These are phyloP conservation scores for Poeciliopsis occidentalis DNA, from an alignment of 2,113 vertebrate genomes.

Conservation along the genomic window DNA sequence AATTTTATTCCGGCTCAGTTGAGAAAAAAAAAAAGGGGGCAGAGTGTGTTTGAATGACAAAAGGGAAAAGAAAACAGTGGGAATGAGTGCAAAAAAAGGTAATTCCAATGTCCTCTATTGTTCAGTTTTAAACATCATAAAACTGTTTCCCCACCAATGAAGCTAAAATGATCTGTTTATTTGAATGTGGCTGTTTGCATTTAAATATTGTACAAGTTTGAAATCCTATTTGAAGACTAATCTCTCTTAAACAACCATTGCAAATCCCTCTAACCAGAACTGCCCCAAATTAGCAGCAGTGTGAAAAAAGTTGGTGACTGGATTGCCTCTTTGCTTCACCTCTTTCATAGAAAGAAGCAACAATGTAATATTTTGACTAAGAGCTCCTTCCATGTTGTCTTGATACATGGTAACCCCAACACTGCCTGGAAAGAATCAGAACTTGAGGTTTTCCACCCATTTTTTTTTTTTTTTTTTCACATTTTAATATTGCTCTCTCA, in stretches of 20 bases:
- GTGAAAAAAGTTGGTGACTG: constrained; percentile 35
- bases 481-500: no score
- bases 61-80: not conserved
- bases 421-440: constrained; percentile 12
- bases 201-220: constrained; percentile 37
- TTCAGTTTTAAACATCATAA: constrained; percentile 12
- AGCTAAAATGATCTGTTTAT: constrained; percentile 42
- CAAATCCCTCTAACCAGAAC: constrained; percentile 49
- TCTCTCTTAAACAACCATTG: constrained; percentile 49
- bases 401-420: constrained; percentile 23
- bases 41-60: not conserved
- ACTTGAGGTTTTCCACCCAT: not conserved
- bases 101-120: constrained; percentile 1
- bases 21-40: constrained; percentile 11
- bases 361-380: constrained; percentile 41
- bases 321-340: constrained; percentile 13
- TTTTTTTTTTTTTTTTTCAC: no score
- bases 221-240: constrained; percentile 69
- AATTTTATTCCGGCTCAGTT: constrained; percentile 53
- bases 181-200: constrained; percentile 43
- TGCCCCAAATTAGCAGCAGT: constrained; percentile 45
- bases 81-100: not conserved
- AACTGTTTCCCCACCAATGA: constrained; percentile 37
- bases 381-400: constrained; percentile 13
- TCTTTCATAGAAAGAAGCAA: constrained; percentile 23